A percentile compares a stretch with the other conserved stretches of the same genome.
phyloP scores from a whole-genome alignment of 1,140 invertebrate species.

The Achatina immaculata region DNA sequence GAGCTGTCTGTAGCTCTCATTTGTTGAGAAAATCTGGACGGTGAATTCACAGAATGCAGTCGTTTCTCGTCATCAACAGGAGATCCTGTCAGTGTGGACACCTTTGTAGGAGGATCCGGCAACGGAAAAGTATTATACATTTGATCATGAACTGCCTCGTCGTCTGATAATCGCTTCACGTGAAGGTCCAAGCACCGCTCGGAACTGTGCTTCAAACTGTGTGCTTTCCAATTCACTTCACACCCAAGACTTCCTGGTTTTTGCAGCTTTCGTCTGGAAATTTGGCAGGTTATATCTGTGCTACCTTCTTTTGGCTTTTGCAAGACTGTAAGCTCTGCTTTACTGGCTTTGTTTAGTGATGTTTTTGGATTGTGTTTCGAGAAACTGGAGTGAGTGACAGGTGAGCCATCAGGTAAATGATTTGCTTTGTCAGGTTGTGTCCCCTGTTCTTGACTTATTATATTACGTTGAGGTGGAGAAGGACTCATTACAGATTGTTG shows the following conservation, averaged over 20 bases:
- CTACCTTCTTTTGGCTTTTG: background rate
- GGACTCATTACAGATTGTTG: background rate
- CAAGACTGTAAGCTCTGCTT: background rate
- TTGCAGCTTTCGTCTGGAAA: background rate
- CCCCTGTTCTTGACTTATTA: background rate
- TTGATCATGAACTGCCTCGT: background rate
- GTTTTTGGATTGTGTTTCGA: background rate
- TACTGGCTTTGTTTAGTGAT: background rate
- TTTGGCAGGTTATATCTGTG: background rate
- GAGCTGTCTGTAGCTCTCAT: too few relatives aligned
- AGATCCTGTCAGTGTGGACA: too few relatives aligned
- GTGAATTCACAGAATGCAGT: too few relatives aligned
- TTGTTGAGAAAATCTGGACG: too few relatives aligned
- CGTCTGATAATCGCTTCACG: too few relatives aligned
- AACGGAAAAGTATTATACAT: background rate
- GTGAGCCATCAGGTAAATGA: background rate
- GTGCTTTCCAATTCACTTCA: too few relatives aligned
- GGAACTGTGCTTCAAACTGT: too few relatives aligned
- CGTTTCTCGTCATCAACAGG: too few relatives aligned
- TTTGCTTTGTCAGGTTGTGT: background rate
- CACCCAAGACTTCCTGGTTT: too few relatives aligned
- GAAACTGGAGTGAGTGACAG: background rate
- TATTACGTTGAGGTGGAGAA: background rate
- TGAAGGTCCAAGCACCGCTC: too few relatives aligned
- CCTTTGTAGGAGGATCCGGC: too few relatives aligned